These are phyloP conservation scores for Cephalopachus bancanus DNA, from an alignment of 2,797 vertebrate genomes.

Conservation along the genomic window DNA sequence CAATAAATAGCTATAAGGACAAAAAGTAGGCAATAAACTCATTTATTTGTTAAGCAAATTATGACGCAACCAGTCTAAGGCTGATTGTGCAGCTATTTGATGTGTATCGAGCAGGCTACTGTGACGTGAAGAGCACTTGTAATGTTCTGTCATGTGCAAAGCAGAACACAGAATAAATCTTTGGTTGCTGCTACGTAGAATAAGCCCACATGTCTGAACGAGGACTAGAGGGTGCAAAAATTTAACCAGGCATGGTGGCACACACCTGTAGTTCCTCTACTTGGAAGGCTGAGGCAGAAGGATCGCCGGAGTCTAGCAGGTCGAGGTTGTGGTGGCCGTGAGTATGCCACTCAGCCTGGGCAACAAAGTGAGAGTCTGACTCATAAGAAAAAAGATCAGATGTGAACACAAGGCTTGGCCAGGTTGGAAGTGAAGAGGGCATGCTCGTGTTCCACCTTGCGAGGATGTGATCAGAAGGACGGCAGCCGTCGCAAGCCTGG, in stretches of 20 bases:
- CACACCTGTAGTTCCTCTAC: not conserved
- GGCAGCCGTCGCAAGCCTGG: no score
- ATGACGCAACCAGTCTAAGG: slow-evolving; percentile 66
- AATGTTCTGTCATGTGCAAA: not conserved
- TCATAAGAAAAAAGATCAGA: no score
- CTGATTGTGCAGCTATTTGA: slow-evolving; percentile 66
- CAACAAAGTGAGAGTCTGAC: no score
- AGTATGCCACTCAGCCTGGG: no score
- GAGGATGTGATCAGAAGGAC: no score
- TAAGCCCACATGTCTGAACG: not conserved
- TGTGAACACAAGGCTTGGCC: no score
- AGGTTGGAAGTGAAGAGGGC: no score
- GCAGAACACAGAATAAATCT: slow-evolving; percentile 36
- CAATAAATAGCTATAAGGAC: not conserved
- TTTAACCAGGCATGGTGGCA: not conserved
- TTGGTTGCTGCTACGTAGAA: not conserved
- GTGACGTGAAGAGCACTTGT: not conserved
- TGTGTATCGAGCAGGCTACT: not conserved
- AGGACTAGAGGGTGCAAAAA: not conserved
- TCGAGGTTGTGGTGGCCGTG: no score
- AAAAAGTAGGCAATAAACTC: slow-evolving; percentile 59
- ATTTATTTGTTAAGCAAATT: slow-evolving; percentile 72
- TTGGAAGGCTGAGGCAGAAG: not conserved
- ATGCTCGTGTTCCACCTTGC: no score
- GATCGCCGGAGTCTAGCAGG: not conserved